A percentile compares a stretch with the other conserved stretches of the same genome.
Conservation (phyloP, 2,113 vertebrate genomes). For the Phoxinus phoxinus region DNA sequence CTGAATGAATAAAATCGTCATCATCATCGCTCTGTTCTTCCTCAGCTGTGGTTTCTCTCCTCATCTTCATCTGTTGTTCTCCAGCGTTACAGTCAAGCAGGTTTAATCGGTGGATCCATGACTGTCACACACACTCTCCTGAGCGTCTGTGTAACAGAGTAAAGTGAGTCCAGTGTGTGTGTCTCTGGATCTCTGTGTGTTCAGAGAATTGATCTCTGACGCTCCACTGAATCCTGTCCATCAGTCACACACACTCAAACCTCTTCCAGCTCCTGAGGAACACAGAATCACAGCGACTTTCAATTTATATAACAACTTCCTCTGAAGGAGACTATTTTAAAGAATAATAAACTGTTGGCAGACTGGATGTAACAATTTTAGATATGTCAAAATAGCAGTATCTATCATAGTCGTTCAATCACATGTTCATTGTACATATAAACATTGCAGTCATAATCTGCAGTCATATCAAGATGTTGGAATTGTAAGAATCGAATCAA, state of each 20-base stretch:
- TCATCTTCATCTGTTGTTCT: slow-evolving; percentile 5
- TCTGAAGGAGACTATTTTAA: neutral
- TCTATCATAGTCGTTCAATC: no score
- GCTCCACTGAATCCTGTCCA: neutral
- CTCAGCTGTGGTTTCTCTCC: neutral
- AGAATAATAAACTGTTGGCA: neutral
- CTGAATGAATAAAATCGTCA: neutral
- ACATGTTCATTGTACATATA: no score
- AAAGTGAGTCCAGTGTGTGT: neutral
- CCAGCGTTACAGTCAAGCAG: no score
- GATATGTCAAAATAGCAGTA: no score
- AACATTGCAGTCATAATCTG: neutral
- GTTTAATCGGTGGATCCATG: neutral
- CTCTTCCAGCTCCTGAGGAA: neutral
- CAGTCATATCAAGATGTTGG: neutral
- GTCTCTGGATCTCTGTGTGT: neutral
- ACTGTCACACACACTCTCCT: neutral
- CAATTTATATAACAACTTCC: neutral
- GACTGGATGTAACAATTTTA: neutral
- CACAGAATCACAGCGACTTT: neutral
- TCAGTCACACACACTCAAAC: neutral
- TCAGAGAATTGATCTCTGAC: neutral
- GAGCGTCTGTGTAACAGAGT: neutral
- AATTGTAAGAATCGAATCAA: neutral
- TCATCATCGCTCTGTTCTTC: neutral